Conservation (phyloP, 2,797 vertebrate species). For the Muscicapa striata region DNA sequence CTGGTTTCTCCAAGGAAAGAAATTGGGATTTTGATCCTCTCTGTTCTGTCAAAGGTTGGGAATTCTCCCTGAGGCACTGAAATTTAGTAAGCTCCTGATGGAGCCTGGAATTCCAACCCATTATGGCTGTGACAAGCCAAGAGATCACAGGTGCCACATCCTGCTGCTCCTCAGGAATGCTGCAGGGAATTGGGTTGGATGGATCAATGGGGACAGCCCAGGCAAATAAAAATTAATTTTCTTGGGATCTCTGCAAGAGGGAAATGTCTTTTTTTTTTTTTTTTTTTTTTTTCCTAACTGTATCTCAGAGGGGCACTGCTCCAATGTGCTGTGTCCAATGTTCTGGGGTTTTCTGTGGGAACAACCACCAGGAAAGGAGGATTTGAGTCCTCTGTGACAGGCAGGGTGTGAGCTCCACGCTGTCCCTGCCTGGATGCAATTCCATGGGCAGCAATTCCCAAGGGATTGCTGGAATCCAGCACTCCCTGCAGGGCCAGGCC, state of each 20-base stretch:
- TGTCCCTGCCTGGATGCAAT: fast-evolving
- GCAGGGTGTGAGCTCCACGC: fast-evolving
- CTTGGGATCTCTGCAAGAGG: neutral
- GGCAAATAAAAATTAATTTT: conserved; percentile 3
- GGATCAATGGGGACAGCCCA: neutral
- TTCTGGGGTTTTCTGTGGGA: neutral
- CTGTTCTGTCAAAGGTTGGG: neutral
- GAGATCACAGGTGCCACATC: neutral
- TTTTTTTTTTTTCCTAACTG: neutral
- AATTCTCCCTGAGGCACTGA: neutral
- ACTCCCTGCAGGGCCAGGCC: fast-evolving
- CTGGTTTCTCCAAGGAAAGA: neutral
- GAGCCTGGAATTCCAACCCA: neutral
- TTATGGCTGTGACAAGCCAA: fast-evolving
- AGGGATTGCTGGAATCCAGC: neutral
- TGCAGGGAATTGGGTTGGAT: neutral
- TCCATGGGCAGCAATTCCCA: fast-evolving
- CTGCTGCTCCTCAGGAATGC: neutral
- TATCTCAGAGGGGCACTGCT: neutral
- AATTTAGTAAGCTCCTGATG: neutral
- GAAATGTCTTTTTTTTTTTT: neutral
- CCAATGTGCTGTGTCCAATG: fast-evolving
- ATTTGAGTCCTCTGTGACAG: neutral
- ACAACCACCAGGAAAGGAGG: neutral
- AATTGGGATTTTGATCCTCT: neutral